Conservation (phyloP, 2,888 invertebrate species). For the Diarsia dahlii region DNA sequence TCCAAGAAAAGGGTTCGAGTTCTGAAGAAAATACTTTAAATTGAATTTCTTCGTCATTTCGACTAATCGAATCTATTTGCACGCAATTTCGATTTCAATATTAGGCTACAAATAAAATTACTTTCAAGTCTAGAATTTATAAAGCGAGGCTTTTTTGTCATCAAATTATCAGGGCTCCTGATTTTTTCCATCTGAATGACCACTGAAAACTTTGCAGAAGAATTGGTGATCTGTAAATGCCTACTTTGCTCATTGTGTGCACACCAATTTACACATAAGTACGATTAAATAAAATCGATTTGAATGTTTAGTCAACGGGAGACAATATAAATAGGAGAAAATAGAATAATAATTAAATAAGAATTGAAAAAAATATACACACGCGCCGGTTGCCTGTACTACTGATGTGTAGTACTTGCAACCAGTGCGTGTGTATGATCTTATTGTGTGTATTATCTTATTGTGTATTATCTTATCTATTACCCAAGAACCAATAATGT, state of each 20-base stretch:
- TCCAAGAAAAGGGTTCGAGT: conserved; percentile 12
- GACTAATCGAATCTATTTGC: conserved; percentile 2
- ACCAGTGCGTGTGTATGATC: no score
- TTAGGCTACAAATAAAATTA: conserved; percentile 18
- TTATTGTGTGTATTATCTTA: no score
- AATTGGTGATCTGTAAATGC: background rate
- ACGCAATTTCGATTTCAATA: conserved; percentile 10
- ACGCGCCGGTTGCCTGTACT: no score
- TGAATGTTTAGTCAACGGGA: no score
- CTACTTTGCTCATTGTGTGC: background rate
- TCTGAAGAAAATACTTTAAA: conserved; percentile 10
- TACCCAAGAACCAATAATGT: no score
- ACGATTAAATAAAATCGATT: no score
- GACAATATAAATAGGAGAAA: no score
- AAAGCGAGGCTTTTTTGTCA: background rate
- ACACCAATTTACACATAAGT: background rate
- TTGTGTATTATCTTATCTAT: no score
- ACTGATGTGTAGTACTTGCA: no score
- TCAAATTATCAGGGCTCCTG: background rate
- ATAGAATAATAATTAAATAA: no score
- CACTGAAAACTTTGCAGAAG: background rate
- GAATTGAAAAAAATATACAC: no score
- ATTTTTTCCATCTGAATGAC: background rate
- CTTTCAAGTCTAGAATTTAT: background rate
- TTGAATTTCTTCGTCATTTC: conserved; percentile 13